Evolutionary conservation across 2,113 vertebrate genomes (phyloP), one percentile per base, ranked within the genome.

Genomic region (Vimba vimba): DNA sequence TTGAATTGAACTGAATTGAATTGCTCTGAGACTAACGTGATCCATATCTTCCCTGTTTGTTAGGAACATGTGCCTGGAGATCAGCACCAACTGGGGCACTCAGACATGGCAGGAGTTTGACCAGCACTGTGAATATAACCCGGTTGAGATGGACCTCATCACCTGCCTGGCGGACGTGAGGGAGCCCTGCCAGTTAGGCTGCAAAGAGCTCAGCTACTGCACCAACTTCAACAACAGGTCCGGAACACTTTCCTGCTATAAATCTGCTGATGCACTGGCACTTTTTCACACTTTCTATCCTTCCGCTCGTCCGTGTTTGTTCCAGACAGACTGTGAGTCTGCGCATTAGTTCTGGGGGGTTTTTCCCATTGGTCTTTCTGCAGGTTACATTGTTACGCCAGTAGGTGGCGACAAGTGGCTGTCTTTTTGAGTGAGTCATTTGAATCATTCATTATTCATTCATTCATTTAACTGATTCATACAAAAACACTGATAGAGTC

Each of bases 171-270:
- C 98, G 59, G 98, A 99, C 87, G 97, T 99, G 84, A 94, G 97
- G 87, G 98, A 99, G 91, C 97, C 98, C 87, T 99, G 98, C 91
- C 98, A 99, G 91, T 92, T 99, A 91, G 98, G 98, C 93, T 99
- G 98, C 94, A 97, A 97, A 92, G 97, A 97, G 90, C 97, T 99
- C 86, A 91, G 93, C 86, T 99, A 98, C 94, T 99, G 98, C 93
- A 98, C 97, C 93, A 99, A 99, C 96, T 99, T 99, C 95, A 99
- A 99, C 94, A 99, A 99, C 96, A 97, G 98, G 98, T 99, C 92
- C 90, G 69, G 47, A 3, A 62, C 30, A 17, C 19, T 23, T 1
- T 23, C 66, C 10, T 23, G 36, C 30, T 30, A 1, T 55, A 4
- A 55, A 55, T 55, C 19, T 57, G 55, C 39, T 43, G 39, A 8